Base-by-base conservation (phyloP, 2,113 vertebrate species). In the Amphiprion percula region DNA sequence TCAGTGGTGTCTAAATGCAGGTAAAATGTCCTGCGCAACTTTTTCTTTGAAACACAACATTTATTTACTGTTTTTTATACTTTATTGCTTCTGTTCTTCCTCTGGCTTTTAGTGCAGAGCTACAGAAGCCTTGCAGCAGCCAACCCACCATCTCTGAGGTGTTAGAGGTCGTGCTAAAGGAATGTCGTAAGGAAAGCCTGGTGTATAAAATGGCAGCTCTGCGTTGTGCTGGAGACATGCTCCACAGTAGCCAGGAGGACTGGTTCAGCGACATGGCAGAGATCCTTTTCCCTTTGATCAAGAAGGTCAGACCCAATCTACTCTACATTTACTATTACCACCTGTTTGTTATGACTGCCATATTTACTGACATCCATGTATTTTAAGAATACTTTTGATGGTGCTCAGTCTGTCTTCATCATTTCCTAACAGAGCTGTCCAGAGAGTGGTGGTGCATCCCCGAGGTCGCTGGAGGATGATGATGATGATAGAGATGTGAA, bases 201-300 rank as follows among this genome's bases (percentile, higher is more conserved):
- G 94, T 94, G 37, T 99, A 99, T 69, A 99, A 97, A 90, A 95
- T 97, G 78, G 95, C 95, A 4, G 98, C 98, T 0, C 89, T 99
- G 58, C 95, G 94, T 50, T 97, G 97, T 55, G 91, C 90, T 0
- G 97, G 93, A 6, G 96, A 94, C 0, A 94, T 98, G 71, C 92
- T 99, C 44, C 95, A 96, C 79, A 94, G 95, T 60, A 96, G 96
- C 21, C 92, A 96, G 88, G 95, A 97, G 84, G 97, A 99, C 83
- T 93, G 94, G 2, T 99, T 99, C 90, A 94, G 94, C 41, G 95
- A 97, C 66, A 80, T 99, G 91, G 90, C 96, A 1, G 95, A 97
- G 49, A 95, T 98, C 58, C 63, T 98, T 64, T 94, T 99, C 82
- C 97, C 98, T 61, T 90, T 99, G 66, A 98, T 99, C 89, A 96